A percentile compares a stretch with the other conserved stretches of the same genome.
Evolutionary conservation across 2,888 invertebrate species (phyloP).

Genomic region (Cerastis rubricosa): DNA sequence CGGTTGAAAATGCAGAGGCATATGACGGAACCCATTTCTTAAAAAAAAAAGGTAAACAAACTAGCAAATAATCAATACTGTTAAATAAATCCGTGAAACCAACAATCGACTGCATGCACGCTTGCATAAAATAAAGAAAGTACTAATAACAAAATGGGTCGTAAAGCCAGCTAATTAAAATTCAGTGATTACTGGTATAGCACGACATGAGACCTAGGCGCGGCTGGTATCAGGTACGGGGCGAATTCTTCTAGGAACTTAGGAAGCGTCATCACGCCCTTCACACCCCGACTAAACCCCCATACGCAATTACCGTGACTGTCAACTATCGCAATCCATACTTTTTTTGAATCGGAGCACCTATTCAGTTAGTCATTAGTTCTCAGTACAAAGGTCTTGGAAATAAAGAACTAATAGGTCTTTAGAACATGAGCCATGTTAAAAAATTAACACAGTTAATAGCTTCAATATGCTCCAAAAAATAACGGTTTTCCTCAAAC

Average conservation of each 20-base stretch:
- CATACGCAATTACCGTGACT: conserved; percentile 55
- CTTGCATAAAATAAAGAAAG: conserved; percentile 44
- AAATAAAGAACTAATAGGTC: not conserved
- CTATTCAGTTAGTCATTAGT: not conserved
- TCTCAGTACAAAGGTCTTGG: not conserved
- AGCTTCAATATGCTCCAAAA: not conserved
- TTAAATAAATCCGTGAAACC: conserved; percentile 10
- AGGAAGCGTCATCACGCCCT: conserved; percentile 72
- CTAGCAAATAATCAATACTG: not conserved
- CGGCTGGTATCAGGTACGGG: conserved; percentile 83
- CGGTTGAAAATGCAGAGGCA: not conserved
- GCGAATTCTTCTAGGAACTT: conserved; percentile 76
- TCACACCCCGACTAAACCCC: conserved; percentile 56
- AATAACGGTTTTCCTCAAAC: not conserved
- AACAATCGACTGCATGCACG: conserved; percentile 15
- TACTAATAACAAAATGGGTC: conserved; percentile 44
- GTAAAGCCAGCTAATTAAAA: conserved; percentile 73
- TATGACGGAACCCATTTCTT: not conserved
- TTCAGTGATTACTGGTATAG: conserved; percentile 75
- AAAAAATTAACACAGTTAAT: not conserved
- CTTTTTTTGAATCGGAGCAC: conserved; percentile 8
- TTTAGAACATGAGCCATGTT: not conserved
- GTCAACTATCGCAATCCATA: conserved; percentile 52
- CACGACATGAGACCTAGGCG: conserved; percentile 73
- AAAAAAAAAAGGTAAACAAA: too few species aligned